Evolutionary conservation across 2,888 invertebrate species (phyloP).

Genomic region (Phania funesta): DNA sequence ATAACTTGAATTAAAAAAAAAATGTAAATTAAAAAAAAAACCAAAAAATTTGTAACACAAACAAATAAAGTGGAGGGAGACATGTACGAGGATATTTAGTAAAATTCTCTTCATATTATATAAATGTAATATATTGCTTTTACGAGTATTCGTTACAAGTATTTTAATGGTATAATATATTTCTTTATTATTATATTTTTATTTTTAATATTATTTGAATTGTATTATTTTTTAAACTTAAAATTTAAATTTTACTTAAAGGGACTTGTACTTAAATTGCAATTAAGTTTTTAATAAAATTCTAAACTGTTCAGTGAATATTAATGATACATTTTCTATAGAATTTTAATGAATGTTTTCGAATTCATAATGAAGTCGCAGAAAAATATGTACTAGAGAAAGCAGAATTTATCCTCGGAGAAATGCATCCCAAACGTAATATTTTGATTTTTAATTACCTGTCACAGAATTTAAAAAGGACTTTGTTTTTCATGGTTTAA

Average conservation of each 20-base stretch:
- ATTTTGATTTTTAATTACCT: too few relatives aligned
- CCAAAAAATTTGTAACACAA: too few relatives aligned
- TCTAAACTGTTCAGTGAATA: neutral
- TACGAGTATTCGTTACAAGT: neutral
- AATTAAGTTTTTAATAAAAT: slow-evolving; percentile 10
- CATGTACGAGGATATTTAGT: neutral
- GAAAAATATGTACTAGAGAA: too few relatives aligned
- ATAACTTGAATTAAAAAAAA: too few relatives aligned
- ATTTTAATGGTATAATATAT: neutral
- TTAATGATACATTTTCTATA: neutral
- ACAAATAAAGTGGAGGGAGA: too few relatives aligned
- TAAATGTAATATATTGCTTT: neutral
- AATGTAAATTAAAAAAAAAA: neutral
- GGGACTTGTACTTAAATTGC: slow-evolving; percentile 36
- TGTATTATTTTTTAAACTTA: slow-evolving; percentile 18
- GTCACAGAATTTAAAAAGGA: too few relatives aligned
- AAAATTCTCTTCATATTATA: neutral
- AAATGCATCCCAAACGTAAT: too few relatives aligned
- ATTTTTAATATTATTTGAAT: neutral
- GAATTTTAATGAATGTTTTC: neutral
- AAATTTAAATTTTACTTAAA: slow-evolving; percentile 1
- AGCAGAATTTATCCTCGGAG: too few relatives aligned
- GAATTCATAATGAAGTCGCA: neutral
- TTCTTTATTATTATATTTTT: neutral
- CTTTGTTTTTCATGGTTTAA: too few relatives aligned